Base-by-base conservation (phyloP, 2,888 invertebrate genomes). In the Eulithis prunata region DNA sequence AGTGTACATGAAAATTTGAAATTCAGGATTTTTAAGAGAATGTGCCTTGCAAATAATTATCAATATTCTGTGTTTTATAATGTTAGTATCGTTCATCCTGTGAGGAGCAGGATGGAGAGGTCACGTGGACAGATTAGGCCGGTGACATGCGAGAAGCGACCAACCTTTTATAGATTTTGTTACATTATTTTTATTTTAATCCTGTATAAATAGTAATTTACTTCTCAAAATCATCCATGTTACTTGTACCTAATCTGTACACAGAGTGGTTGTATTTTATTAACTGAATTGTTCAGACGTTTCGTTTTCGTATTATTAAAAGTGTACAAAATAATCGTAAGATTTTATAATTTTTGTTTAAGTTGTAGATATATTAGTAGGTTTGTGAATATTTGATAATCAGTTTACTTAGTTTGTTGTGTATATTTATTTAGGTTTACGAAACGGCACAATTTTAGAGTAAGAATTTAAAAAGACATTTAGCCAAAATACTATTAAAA, bases 31-130 rank as follows among this genome's bases (percentile, higher is more conserved):
- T 90, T 90, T 87, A 93, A 91, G 85, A 91, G 89, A 91, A 91
- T 93, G 92, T 93, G 92, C 92, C 92, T 93, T 93, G 92, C 92
- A 92, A 92, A 88, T 91, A 89, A 84, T 90, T 89, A 84, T 89
- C 91, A 90, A 89, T 92, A 91, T 91, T 92, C 92, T 91, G 92
- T 91, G 92, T 93, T 91, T 57, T 91, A 49, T 49, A 91, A 91
- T 92, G 79, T 90, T 91, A 92, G 88, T 88, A 86, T 82, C 46
- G 57, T 85, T 83, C 81, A 82, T 81, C 79, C 84, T 86, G 88
- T 85, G 78, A 78, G 80, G 82, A 78, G 85, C 85, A 84, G 82
- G 73, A 65, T 57, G 43, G 61, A 8, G 53, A 63, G 43, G 61
- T 64, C 76, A 75, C 78, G 78, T 75, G 75, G 64, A 60, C 79